Evolutionary conservation across 1,140 invertebrate genomes (phyloP).

Genomic region (Drosophila paulistorum): DNA sequence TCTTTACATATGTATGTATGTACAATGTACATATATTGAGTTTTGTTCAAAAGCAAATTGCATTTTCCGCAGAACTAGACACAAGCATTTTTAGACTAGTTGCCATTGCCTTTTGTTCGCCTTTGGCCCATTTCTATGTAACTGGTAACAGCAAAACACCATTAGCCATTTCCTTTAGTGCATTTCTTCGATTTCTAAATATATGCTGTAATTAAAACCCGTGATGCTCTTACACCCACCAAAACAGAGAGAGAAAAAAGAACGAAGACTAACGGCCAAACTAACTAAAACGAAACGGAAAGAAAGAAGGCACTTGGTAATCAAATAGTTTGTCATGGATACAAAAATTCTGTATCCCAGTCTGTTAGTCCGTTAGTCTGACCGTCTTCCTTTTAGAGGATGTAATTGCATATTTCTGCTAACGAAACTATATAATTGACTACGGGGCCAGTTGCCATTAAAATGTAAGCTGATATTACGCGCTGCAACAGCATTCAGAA

Average conservation of each 20-base stretch:
- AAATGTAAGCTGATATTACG: conserved; percentile 77
- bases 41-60: not conserved
- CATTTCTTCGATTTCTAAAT: conserved; percentile 44
- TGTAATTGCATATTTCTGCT: conserved; percentile 70
- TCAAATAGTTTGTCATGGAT: conserved; percentile 62
- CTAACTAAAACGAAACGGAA: not conserved
- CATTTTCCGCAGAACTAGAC: not conserved
- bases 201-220: conserved; percentile 55
- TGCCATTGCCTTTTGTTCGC: not conserved
- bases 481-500: conserved; percentile 34
- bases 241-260: not conserved
- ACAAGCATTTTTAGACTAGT: not conserved
- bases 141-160: conserved; percentile 17
- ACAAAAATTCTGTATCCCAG: conserved; percentile 1
- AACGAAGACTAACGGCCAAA: conserved; percentile 15
- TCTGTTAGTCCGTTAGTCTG: too few species aligned
- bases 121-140: conserved; percentile 4
- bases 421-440: conserved; percentile 73
- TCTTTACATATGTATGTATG: not conserved
- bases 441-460: conserved; percentile 54
- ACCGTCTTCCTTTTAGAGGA: not conserved
- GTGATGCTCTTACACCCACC: conserved; percentile 10
- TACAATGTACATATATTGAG: not conserved
- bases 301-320: conserved; percentile 63
- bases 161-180: conserved; percentile 29